Evolutionary conservation across 2,888 invertebrate genomes (phyloP), one percentile per base, ranked within the genome.

Genomic region (Protophormia terraenovae): DNA sequence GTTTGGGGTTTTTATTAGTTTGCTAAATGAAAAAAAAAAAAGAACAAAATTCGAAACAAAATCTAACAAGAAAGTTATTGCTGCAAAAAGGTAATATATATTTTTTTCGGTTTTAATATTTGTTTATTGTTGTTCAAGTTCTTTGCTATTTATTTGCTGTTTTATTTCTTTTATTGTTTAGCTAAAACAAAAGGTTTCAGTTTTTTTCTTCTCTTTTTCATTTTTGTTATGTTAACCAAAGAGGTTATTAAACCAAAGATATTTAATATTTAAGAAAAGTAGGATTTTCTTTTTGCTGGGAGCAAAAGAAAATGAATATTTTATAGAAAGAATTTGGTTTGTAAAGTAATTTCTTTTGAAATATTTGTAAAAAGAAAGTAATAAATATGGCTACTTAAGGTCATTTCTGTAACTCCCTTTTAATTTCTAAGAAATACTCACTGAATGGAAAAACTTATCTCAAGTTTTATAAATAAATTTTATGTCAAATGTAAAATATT

Each of bases 171-270:
- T n/a, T 29, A 14, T 55, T 24, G 5, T 5, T 27, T 12, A 14
- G 4, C 10, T 27, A 19, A 80, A 73, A 73, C 80, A 80, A 80
- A 80, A 73, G 80, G 58, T 45, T n/a, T n/a, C n/a, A n/a, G n/a
- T n/a, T n/a, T n/a, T n/a, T n/a, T n/a, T n/a, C n/a, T n/a, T n/a
- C n/a, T n/a, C 10, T 29, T 29, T 22, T 45, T 24, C 8, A 7
- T 35, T 64, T 16, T 50, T 45, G 32, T 24, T 45, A n/a, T n/a
- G n/a, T n/a, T n/a, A n/a, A n/a, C 19, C 2, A 4, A 35, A 81
- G 16, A 81, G 81, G 73, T 81, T 81, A 81, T 75, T 62, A 75
- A 60, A 50, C 81, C 19, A 27, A 38, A 64, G 55, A 53, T 27
- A 24, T 35, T 77, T 69, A 47, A 66, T 32, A 32, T 66, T 38